Percentiles rank a stretch among this genome's conserved stretches.
phyloP scores from a whole-genome alignment of 64 coral and sea anemone species.

The Actinia tenebrosa region DNA sequence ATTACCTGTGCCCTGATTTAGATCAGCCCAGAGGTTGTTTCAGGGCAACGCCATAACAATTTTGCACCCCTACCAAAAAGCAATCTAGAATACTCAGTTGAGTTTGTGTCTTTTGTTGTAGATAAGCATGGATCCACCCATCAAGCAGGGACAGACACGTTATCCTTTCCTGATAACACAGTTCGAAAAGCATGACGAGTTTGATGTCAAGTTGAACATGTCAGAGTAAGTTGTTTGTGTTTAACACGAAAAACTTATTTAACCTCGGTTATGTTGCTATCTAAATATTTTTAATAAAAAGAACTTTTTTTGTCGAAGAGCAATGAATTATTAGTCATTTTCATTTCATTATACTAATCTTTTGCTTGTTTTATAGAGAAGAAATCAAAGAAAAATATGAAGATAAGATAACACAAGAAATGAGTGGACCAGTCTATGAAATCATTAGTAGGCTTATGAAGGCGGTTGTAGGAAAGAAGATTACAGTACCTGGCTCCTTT shows the following conservation, averaged over 20 bases:
- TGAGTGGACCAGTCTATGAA: conserved; percentile 97
- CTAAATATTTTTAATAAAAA: too few species aligned
- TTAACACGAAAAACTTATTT: too few species aligned
- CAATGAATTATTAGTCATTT: too few species aligned
- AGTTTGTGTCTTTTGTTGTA: conserved; percentile 16
- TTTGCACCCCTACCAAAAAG: too few species aligned
- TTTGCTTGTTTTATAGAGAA: conserved; percentile 53
- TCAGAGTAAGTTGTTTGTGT: conserved; percentile 55
- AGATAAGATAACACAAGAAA: conserved; percentile 80
- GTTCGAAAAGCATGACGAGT: conserved; percentile 96
- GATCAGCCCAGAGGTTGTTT: too few species aligned
- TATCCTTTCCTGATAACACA: conserved; percentile 97
- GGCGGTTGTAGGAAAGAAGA: conserved; percentile 86
- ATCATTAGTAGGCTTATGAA: conserved; percentile 90
- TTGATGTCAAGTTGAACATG: conserved; percentile 92
- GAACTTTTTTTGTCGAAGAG: too few species aligned
- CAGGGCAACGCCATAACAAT: too few species aligned
- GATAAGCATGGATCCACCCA: conserved; percentile 94
- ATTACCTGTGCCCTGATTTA: too few species aligned
- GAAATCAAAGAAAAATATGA: conserved; percentile 90
- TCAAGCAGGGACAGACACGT: conserved; percentile 98
- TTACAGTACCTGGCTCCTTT: conserved; percentile 94
- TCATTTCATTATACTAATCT: too few species aligned
- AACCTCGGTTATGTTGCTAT: too few species aligned
- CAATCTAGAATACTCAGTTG: background rate